These are phyloP conservation scores for Scaptomyza parva DNA, from an alignment of 2,888 invertebrate species.

Conservation along the genomic window DNA sequence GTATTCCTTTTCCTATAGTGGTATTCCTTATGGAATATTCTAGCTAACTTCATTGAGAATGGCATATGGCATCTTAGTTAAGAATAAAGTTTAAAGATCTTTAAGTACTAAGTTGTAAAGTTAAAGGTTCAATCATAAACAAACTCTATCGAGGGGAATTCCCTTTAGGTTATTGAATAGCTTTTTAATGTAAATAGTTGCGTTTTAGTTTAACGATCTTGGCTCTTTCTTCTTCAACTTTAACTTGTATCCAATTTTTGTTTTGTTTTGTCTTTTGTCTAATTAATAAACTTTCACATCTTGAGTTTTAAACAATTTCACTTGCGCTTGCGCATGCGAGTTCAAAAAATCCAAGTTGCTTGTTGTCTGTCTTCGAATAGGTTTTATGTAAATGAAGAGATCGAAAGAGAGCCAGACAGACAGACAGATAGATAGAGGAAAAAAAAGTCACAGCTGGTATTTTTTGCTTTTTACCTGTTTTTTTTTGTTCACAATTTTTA, in stretches of 20 bases:
- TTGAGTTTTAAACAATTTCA: conserved; percentile 63
- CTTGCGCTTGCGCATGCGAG: conserved; percentile 65
- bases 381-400: conserved; percentile 71
- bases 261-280: conserved; percentile 41
- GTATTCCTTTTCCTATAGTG: too few species aligned
- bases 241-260: conserved; percentile 7
- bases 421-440: too few species aligned
- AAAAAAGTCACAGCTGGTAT: conserved; percentile 14
- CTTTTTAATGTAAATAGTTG: not conserved
- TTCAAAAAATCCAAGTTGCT: conserved; percentile 14
- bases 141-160: not conserved
- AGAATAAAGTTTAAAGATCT: too few species aligned
- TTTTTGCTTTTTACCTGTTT: not conserved
- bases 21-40: too few species aligned
- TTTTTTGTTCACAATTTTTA: conserved; percentile 6
- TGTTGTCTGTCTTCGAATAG: conserved; percentile 49
- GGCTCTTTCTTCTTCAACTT: not conserved
- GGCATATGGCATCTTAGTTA: too few species aligned
- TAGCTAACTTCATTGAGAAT: too few species aligned
- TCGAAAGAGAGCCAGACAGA: not conserved
- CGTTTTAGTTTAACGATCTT: not conserved
- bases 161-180: not conserved
- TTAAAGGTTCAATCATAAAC: too few species aligned
- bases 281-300: conserved; percentile 78
- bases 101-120: too few species aligned